A percentile compares a stretch with the other conserved stretches of the same genome.
Evolutionary conservation across 2,113 vertebrate genomes (phyloP).

Genomic region (Petrocephalus microphthalmus): DNA sequence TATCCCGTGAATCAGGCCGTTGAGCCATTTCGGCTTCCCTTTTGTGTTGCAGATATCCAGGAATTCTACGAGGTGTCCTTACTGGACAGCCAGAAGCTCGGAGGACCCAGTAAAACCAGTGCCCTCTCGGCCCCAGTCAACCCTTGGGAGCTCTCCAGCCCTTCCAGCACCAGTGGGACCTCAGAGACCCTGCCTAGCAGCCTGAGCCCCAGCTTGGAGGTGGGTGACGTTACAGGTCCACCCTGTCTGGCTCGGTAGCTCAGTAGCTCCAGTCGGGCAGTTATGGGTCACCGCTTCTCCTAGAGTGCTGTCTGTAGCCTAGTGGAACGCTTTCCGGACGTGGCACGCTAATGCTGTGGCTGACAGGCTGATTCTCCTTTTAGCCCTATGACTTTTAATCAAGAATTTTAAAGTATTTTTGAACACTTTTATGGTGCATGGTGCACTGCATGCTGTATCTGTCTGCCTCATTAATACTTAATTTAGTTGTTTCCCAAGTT

Average conservation of each 20-base stretch:
- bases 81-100: slow-evolving; percentile 70
- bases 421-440: background rate
- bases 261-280: background rate
- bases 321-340: background rate
- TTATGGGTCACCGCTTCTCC: background rate
- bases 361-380: background rate
- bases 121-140: slow-evolving; percentile 64
- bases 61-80: slow-evolving; percentile 86
- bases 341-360: background rate
- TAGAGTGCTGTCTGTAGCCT: background rate
- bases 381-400: background rate
- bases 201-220: slow-evolving; percentile 67
- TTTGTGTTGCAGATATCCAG: slow-evolving; percentile 69
- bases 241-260: background rate
- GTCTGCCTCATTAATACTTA: too few relatives aligned
- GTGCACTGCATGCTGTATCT: too few relatives aligned
- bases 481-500: too few relatives aligned
- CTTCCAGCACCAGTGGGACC: slow-evolving; percentile 67
- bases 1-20: background rate
- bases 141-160: slow-evolving; percentile 71
- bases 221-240: slow-evolving; percentile 36
- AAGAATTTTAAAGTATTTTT: background rate
- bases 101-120: slow-evolving; percentile 55
- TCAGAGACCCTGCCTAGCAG: slow-evolving; percentile 66
- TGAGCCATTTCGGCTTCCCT: background rate